Percentiles rank a stretch among this genome's conserved stretches.
Conservation (phyloP, 2,888 invertebrate species). For the Dryobotodes eremita region DNA sequence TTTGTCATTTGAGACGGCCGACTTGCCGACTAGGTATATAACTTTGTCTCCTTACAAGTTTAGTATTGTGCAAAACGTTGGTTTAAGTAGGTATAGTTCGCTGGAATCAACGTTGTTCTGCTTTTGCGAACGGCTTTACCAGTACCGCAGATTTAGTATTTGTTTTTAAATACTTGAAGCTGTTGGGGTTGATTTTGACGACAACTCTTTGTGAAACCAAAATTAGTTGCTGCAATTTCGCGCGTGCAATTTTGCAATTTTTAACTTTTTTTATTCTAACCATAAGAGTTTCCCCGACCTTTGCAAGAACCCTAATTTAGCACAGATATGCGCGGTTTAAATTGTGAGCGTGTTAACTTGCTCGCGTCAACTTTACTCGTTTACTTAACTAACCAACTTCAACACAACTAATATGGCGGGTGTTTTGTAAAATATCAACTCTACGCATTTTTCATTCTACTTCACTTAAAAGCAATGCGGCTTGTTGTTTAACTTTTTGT, state of each 20-base stretch:
- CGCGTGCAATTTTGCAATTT: slow-evolving; percentile 23
- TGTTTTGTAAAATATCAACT: slow-evolving; percentile 47
- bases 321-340: slow-evolving; percentile 60
- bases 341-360: slow-evolving; percentile 59
- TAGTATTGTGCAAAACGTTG: slow-evolving; percentile 58
- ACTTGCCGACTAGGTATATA: slow-evolving; percentile 64
- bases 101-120: slow-evolving; percentile 55
- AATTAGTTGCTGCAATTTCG: slow-evolving; percentile 11
- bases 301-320: slow-evolving; percentile 61
- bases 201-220: neutral
- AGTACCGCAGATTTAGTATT: slow-evolving; percentile 14
- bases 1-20: slow-evolving; percentile 76
- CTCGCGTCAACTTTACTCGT: slow-evolving; percentile 60
- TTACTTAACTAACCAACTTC: slow-evolving; percentile 63
- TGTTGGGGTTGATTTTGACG: neutral
- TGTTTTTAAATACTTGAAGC: neutral
- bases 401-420: slow-evolving; percentile 41
- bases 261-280: slow-evolving; percentile 28
- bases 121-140: slow-evolving; percentile 56
- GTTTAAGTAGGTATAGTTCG: slow-evolving; percentile 58
- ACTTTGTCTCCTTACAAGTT: slow-evolving; percentile 68
- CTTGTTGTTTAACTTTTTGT: neutral
- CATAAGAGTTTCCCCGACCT: slow-evolving; percentile 50
- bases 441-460: slow-evolving; percentile 44
- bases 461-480: neutral